These are phyloP conservation scores for Acleris sparsana DNA, from an alignment of 2,888 invertebrate genomes.

Conservation along the genomic window DNA sequence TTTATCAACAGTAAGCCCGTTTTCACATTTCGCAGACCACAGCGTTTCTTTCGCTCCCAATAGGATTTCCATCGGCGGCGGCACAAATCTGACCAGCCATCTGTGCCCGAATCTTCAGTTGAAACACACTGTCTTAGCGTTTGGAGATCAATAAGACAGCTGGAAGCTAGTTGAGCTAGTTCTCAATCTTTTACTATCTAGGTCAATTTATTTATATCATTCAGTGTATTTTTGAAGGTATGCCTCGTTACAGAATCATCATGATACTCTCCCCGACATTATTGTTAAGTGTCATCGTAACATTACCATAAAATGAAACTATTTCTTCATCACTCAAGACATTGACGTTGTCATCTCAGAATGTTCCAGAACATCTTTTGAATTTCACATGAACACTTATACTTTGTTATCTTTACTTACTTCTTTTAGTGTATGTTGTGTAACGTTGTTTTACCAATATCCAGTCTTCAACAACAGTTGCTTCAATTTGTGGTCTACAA, in stretches of 20 bases:
- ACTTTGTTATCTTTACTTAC: too few relatives aligned
- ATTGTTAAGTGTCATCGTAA: too few relatives aligned
- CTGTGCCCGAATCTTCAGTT: constrained; percentile 68
- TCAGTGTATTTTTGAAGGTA: too few relatives aligned
- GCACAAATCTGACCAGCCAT: constrained; percentile 73
- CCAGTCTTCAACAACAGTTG: neutral
- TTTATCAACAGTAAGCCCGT: constrained; percentile 64
- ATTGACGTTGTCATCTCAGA: neutral
- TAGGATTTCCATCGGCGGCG: constrained; percentile 69
- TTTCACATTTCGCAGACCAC: constrained; percentile 58
- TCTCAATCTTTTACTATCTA: too few relatives aligned
- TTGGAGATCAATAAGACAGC: constrained; percentile 3
- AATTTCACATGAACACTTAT: too few relatives aligned
- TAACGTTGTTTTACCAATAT: neutral
- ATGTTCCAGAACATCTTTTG: neutral
- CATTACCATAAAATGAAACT: neutral
- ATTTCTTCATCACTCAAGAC: neutral
- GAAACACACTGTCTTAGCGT: constrained; percentile 53
- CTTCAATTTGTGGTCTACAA: neutral
- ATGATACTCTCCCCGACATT: too few relatives aligned
- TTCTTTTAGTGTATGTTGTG: neutral
- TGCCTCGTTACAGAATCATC: too few relatives aligned
- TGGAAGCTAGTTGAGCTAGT: too few relatives aligned
- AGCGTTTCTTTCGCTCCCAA: constrained; percentile 65
- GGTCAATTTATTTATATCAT: too few relatives aligned